Percentiles rank a stretch among this genome's conserved stretches.
Evolutionary conservation across 2,797 vertebrate genomes (phyloP).

Genomic region (Chaunax sp.): DNA sequence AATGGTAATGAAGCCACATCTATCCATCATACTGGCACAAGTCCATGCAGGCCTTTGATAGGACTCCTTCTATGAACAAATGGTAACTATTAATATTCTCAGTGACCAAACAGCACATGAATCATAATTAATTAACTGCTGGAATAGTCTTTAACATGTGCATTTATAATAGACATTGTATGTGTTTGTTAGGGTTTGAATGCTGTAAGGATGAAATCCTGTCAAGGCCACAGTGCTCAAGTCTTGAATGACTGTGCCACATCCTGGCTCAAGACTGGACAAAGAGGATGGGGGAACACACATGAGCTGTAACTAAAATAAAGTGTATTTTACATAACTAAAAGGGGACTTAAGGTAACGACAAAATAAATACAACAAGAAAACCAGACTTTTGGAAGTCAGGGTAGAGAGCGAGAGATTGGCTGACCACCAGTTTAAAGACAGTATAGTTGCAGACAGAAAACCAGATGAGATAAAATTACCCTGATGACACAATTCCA

Average conservation of each 20-base stretch:
- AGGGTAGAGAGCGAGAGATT: too few species aligned
- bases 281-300: too few species aligned
- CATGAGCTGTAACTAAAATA: too few species aligned
- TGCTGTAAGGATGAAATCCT: conserved; percentile 19
- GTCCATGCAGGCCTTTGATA: conserved; percentile 65
- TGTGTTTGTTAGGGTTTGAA: conserved; percentile 15
- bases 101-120: conserved; percentile 61
- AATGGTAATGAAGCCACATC: conserved; percentile 76
- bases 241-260: conserved; percentile 4
- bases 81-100: conserved; percentile 76
- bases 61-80: conserved; percentile 73
- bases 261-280: too few species aligned
- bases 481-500: too few species aligned
- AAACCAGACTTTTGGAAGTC: too few species aligned
- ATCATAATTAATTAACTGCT: conserved; percentile 50
- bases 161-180: conserved; percentile 31
- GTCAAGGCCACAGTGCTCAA: conserved; percentile 48
- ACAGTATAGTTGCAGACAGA: too few species aligned
- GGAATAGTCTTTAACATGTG: conserved; percentile 19
- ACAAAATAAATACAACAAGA: too few species aligned
- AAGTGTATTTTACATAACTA: too few species aligned
- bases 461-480: too few species aligned
- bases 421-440: too few species aligned
- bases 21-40: conserved; percentile 74
- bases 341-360: too few species aligned